Evolutionary conservation across 2,113 vertebrate genomes (phyloP).

Genomic region (Baryphthengus martii): DNA sequence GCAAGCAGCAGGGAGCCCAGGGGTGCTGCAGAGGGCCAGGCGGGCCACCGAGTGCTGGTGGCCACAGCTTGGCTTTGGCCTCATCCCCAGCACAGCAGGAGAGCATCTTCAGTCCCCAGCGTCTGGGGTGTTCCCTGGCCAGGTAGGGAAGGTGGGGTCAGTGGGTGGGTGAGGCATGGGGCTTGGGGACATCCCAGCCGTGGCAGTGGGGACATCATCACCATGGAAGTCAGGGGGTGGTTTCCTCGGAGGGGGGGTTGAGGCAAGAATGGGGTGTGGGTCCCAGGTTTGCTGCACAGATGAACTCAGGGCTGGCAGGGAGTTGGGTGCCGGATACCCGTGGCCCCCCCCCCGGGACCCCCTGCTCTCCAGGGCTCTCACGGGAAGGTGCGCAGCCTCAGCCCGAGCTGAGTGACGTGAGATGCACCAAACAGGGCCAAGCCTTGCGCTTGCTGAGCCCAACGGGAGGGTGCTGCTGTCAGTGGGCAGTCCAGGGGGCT

Average conservation of each 20-base stretch:
- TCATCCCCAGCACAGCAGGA: neutral
- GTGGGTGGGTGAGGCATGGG: neutral
- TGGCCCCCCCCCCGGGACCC: accelerated
- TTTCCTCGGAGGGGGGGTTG: accelerated
- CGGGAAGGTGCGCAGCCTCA: neutral
- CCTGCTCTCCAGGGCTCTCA: neutral
- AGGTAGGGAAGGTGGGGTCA: neutral
- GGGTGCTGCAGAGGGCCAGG: neutral
- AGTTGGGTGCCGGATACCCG: accelerated
- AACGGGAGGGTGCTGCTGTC: accelerated
- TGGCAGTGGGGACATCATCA: neutral
- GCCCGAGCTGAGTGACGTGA: accelerated
- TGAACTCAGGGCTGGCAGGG: neutral
- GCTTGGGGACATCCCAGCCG: neutral
- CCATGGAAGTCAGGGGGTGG: neutral
- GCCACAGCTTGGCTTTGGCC: neutral
- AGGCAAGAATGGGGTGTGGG: neutral
- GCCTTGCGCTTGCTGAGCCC: accelerated
- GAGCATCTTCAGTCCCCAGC: neutral
- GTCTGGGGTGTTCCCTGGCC: neutral
- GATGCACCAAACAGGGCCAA: neutral
- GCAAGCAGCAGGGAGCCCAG: neutral
- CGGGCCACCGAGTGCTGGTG: neutral
- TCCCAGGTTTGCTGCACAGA: accelerated
- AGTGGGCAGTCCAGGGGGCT: neutral